phyloP scores from a whole-genome alignment of 1,140 invertebrate species.

The Tetragonula clypearis region DNA sequence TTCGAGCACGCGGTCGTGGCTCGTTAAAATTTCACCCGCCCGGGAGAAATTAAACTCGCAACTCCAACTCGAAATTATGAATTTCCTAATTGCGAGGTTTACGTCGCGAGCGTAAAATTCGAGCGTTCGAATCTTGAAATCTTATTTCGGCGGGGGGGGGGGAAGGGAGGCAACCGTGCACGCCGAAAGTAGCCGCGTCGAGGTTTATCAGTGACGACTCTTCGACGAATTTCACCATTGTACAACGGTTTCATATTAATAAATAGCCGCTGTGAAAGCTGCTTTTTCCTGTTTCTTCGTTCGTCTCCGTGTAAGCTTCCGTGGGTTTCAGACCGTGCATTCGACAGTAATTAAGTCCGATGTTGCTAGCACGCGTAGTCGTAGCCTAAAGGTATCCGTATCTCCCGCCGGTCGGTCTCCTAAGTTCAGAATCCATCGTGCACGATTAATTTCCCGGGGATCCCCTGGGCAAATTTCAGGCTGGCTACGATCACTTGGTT shows the following conservation, averaged over 20 bases:
- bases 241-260: constrained; percentile 64
- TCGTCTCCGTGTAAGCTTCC: neutral
- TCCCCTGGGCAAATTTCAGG: constrained; percentile 74
- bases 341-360: constrained; percentile 69
- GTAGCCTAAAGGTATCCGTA: constrained; percentile 74
- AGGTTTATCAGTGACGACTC: constrained; percentile 66
- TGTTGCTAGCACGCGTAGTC: constrained; percentile 60
- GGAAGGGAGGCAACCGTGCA: too few relatives aligned
- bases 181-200: neutral
- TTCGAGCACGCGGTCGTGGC: neutral
- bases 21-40: neutral
- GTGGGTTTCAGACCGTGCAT: constrained; percentile 19
- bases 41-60: neutral
- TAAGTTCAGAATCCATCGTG: constrained; percentile 72
- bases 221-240: constrained; percentile 72
- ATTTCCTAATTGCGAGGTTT: neutral
- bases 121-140: neutral
- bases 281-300: constrained; percentile 10
- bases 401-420: constrained; percentile 57
- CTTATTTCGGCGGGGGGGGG: too few relatives aligned
- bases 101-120: neutral
- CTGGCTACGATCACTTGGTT: constrained; percentile 52
- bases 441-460: constrained; percentile 74
- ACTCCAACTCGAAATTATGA: neutral
- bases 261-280: constrained; percentile 46